A percentile compares a stretch with the other conserved stretches of the same genome.
Evolutionary conservation across 2,888 invertebrate genomes (phyloP).

Genomic region (Gasteruption jaculator): DNA sequence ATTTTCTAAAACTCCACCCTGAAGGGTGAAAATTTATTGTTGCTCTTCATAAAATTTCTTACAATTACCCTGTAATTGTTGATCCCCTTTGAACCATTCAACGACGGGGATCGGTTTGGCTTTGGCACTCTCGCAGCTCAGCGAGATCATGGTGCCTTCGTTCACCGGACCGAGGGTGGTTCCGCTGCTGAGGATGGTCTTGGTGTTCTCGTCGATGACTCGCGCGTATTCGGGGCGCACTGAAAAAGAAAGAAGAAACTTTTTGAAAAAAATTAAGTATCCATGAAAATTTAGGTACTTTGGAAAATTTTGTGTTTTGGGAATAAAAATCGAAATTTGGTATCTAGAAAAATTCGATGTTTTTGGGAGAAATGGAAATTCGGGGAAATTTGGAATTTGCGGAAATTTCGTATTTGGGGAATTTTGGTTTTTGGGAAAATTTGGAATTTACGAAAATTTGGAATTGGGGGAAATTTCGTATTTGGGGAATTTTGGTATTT

Average conservation of each 20-base stretch:
- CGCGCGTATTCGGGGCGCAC: conserved; percentile 77
- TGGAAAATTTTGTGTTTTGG: too few relatives aligned
- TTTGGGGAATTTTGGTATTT: not conserved
- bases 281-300: not conserved
- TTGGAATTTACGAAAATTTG: too few relatives aligned
- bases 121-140: conserved; percentile 71
- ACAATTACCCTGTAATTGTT: conserved; percentile 41
- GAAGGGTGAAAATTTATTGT: too few relatives aligned
- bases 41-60: too few relatives aligned
- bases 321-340: too few relatives aligned
- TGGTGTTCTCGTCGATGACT: conserved; percentile 63
- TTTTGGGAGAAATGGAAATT: conserved; percentile 1
- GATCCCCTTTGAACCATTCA: conserved; percentile 74
- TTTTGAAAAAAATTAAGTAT: conserved; percentile 2
- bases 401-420: too few relatives aligned
- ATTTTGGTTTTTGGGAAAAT: not conserved
- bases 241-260: conserved; percentile 53
- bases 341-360: conserved; percentile 3
- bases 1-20: not conserved
- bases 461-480: not conserved
- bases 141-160: conserved; percentile 64
- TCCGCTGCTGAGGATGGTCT: conserved; percentile 58
- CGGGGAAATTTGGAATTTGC: conserved; percentile 7
- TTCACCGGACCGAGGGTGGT: conserved; percentile 66
- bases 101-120: conserved; percentile 84